A percentile compares a stretch with the other conserved stretches of the same genome.
phyloP scores from a whole-genome alignment of 1,140 invertebrate species.

The Formica exsecta region DNA sequence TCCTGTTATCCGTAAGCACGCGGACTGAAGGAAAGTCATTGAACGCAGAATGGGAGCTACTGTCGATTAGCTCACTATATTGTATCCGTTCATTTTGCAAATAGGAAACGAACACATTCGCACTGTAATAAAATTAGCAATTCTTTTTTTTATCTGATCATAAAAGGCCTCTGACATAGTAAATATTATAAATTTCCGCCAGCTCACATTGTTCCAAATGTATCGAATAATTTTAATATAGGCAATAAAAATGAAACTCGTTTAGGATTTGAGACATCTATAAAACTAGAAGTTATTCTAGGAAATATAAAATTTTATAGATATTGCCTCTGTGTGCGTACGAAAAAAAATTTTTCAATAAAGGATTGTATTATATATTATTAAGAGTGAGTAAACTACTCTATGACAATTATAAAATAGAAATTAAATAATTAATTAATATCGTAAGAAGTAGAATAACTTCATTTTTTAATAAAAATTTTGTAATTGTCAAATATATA shows the following conservation, averaged over 20 bases:
- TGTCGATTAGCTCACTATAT: constrained; percentile 10
- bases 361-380: background rate
- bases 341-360: background rate
- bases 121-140: constrained; percentile 47
- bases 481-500: no score
- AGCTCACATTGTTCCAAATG: background rate
- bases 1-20: constrained; percentile 56
- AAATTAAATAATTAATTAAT: constrained; percentile 7
- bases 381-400: background rate
- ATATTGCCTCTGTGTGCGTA: background rate
- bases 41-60: background rate
- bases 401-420: background rate
- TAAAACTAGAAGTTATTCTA: constrained; percentile 1
- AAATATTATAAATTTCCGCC: constrained; percentile 51
- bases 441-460: background rate
- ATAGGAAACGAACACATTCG: background rate
- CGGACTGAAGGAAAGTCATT: constrained; percentile 64
- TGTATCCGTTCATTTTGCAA: constrained; percentile 10
- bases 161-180: background rate
- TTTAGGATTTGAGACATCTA: background rate
- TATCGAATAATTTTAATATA: constrained; percentile 34
- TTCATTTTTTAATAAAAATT: constrained; percentile 8
- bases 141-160: background rate
- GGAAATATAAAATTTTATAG: constrained; percentile 20
- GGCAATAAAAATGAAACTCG: constrained; percentile 9